A percentile compares a stretch with the other conserved stretches of the same genome.
Conservation (phyloP, 2,113 vertebrate species). For the Coturnix japonica region DNA sequence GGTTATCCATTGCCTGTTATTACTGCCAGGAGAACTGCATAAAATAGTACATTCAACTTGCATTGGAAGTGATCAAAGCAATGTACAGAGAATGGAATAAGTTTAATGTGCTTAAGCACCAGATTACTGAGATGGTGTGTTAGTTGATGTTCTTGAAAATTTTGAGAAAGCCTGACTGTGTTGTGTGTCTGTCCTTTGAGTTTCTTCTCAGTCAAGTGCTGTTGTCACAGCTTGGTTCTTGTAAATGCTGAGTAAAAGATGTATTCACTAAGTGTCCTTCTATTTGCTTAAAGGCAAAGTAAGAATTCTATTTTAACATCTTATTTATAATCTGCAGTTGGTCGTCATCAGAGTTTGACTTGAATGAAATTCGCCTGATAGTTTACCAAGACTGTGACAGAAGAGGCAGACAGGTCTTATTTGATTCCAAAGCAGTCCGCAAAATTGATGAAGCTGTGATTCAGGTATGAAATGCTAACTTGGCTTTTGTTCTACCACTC, state of each 20-base stretch:
- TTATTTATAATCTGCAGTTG: conserved; percentile 76
- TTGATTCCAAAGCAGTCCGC: conserved; percentile 88
- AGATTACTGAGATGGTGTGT: neutral
- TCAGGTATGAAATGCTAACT: conserved; percentile 75
- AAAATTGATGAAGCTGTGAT: conserved; percentile 75
- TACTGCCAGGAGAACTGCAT: neutral
- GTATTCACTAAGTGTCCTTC: neutral
- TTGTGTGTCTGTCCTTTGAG: neutral
- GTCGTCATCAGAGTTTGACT: conserved; percentile 84
- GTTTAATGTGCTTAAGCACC: neutral
- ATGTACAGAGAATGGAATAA: neutral
- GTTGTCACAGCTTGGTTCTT: neutral
- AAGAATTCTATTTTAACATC: neutral
- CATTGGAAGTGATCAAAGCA: neutral
- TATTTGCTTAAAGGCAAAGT: neutral
- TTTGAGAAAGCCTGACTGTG: neutral
- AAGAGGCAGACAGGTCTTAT: conserved; percentile 87
- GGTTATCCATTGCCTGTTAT: neutral
- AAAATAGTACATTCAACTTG: neutral
- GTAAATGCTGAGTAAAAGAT: neutral
- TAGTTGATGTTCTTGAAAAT: neutral
- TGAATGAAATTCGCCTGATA: conserved; percentile 87
- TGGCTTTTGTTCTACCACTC: neutral
- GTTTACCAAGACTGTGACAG: conserved; percentile 91
- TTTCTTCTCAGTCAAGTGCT: neutral